Base-by-base conservation (phyloP, 2,888 invertebrate species). In the Anodontia alba region DNA sequence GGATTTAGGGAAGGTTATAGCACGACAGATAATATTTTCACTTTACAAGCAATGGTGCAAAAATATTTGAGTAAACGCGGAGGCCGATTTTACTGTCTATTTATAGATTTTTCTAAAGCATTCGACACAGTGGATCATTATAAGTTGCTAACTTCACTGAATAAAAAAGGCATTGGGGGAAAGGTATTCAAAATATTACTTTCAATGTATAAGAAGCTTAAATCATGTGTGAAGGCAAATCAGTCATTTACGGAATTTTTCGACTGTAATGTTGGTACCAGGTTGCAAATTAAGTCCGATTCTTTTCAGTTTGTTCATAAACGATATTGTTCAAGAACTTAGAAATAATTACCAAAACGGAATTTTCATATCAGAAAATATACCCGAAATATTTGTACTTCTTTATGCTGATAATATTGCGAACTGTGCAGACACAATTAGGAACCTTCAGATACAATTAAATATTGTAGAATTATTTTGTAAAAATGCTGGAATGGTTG, bases 51-150 rank as follows among this genome's bases (percentile, higher is more conserved):
- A 23, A 62, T 73, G 43, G 42, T 73, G 3, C 73, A 62, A 42
- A n/a, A 73, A 38, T 38, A 38, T 38, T 12, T 38, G 38, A 38
- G 38, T 12, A 49, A 49, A 23, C 20, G 49, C 3, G 7, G 7
- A 5, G 49, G 49, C 3, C 49, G 20, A 49, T 7, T 49, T 23
- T 49, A 49, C 49, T 49, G 49, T 49, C 17, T 49, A 23, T 49
- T 49, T 49, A 49, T 73, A 23, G 73, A 62, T 29, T 73, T 73
- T 38, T 42, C 33, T 26, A 73, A 57, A 29, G 73, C 73, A 5
- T 62, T 73, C 54, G 62, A 73, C 38, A 57, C 43, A 62, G 31
- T 73, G 31, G 43, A 33, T 42, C 38, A 62, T 23, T 31, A 42
- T 23, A 73, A 62, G 31, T 29, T 73, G 23, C 62, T 73, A 17